Evolutionary conservation across 2,888 invertebrate species (phyloP).

Genomic region (Amblyjoppa proteus): DNA sequence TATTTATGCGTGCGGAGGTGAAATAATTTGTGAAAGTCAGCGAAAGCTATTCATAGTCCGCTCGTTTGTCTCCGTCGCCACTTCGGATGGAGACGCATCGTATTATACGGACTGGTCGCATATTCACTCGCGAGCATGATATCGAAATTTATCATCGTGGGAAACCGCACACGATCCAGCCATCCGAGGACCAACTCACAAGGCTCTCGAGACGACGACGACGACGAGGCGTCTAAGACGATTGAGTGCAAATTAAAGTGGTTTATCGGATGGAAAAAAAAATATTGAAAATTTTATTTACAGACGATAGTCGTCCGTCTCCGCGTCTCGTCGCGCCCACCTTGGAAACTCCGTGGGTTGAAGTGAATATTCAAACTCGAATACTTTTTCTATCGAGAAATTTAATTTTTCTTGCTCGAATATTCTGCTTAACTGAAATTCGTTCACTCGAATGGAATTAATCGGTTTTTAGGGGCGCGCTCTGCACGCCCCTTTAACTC

Average conservation of each 20-base stretch:
- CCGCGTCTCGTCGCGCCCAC: too few relatives aligned
- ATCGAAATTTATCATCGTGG: conserved; percentile 34
- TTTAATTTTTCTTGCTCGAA: too few relatives aligned
- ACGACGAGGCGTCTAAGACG: neutral
- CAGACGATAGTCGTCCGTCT: neutral
- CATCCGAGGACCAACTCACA: neutral
- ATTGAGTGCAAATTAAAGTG: neutral
- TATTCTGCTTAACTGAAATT: too few relatives aligned
- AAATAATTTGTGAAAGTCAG: conserved; percentile 9
- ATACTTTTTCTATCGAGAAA: too few relatives aligned
- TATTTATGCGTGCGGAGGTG: neutral
- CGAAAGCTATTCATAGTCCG: conserved; percentile 23
- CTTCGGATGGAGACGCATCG: conserved; percentile 40
- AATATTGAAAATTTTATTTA: neutral
- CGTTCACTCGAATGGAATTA: too few relatives aligned
- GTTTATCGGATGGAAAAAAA: neutral
- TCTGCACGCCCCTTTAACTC: too few relatives aligned
- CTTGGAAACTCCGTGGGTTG: too few relatives aligned
- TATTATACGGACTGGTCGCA: conserved; percentile 18
- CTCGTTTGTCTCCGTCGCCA: conserved; percentile 17
- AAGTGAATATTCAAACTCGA: too few relatives aligned
- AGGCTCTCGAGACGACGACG: neutral
- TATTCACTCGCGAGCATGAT: conserved; percentile 16
- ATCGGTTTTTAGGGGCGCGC: neutral
- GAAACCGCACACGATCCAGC: conserved; percentile 24